Evolutionary conservation across 1,140 invertebrate species (phyloP).

Genomic region (Drosophila sucinea): DNA sequence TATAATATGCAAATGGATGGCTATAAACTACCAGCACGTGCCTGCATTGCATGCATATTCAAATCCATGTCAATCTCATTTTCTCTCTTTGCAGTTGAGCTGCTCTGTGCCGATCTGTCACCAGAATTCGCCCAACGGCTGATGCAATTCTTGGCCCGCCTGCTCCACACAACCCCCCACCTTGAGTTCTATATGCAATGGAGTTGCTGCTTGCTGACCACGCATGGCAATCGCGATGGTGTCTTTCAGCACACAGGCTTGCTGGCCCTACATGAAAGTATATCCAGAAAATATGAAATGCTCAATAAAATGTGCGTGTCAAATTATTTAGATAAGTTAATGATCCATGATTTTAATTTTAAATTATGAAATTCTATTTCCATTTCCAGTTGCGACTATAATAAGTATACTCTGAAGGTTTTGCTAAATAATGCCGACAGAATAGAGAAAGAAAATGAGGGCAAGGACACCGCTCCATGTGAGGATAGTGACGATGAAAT

Average conservation of each 20-base stretch:
- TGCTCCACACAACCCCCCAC: slow-evolving; percentile 91
- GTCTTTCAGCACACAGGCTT: slow-evolving; percentile 86
- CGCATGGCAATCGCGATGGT: slow-evolving; percentile 84
- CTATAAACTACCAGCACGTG: slow-evolving; percentile 54
- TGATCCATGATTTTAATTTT: neutral
- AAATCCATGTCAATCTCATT: slow-evolving; percentile 23
- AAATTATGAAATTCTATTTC: neutral
- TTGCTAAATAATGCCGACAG: slow-evolving; percentile 85
- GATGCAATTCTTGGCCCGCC: slow-evolving; percentile 87
- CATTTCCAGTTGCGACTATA: slow-evolving; percentile 89
- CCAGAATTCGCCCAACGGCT: slow-evolving; percentile 90
- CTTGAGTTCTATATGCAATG: slow-evolving; percentile 95
- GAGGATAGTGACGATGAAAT: slow-evolving; percentile 69
- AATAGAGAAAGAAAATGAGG: slow-evolving; percentile 53
- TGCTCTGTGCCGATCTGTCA: slow-evolving; percentile 88
- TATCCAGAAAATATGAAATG: slow-evolving; percentile 91
- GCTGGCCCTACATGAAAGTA: slow-evolving; percentile 90
- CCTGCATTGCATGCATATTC: slow-evolving; percentile 43
- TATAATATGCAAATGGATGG: slow-evolving; percentile 39
- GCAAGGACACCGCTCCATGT: neutral
- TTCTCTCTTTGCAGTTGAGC: slow-evolving; percentile 87
- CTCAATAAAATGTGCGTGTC: slow-evolving; percentile 92
- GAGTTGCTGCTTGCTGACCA: slow-evolving; percentile 88
- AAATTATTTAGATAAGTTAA: neutral
- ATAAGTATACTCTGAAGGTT: slow-evolving; percentile 90